Evolutionary conservation across 2,113 vertebrate genomes (phyloP).

Genomic region (Steatornis caripensis): DNA sequence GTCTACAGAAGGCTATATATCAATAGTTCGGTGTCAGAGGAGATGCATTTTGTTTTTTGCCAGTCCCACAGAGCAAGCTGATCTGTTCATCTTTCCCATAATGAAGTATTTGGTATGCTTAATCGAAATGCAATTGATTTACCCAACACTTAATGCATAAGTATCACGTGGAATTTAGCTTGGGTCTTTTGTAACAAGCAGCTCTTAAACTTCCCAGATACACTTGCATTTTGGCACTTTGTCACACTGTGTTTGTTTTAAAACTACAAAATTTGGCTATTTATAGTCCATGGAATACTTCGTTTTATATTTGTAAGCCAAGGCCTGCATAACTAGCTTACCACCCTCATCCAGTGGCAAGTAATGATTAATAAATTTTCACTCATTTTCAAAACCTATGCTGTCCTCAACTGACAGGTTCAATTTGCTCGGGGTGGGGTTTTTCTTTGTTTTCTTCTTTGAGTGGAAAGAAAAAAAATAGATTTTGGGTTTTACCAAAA

Average conservation of each 20-base stretch:
- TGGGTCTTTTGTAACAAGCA: background rate
- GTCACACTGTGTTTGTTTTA: background rate
- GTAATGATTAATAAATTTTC: background rate
- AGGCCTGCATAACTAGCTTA: background rate
- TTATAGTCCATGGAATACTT: background rate
- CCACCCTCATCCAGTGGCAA: slow-evolving; percentile 11
- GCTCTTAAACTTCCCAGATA: background rate
- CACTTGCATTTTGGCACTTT: background rate
- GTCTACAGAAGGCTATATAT: background rate
- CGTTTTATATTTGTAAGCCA: background rate
- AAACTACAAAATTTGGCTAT: background rate
- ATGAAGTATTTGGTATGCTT: background rate
- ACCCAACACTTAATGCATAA: background rate
- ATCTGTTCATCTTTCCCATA: background rate
- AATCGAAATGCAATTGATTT: background rate
- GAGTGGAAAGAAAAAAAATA: background rate
- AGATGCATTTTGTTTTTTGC: background rate
- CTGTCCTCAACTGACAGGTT: background rate
- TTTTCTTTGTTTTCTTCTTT: background rate
- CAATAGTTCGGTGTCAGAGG: background rate
- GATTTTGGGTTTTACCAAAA: background rate
- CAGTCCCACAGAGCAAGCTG: background rate
- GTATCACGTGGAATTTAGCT: background rate
- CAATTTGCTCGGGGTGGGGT: background rate
- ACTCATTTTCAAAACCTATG: background rate